These are phyloP conservation scores for Heteromurus nitidus DNA, from an alignment of 2,888 invertebrate species.

Conservation along the genomic window DNA sequence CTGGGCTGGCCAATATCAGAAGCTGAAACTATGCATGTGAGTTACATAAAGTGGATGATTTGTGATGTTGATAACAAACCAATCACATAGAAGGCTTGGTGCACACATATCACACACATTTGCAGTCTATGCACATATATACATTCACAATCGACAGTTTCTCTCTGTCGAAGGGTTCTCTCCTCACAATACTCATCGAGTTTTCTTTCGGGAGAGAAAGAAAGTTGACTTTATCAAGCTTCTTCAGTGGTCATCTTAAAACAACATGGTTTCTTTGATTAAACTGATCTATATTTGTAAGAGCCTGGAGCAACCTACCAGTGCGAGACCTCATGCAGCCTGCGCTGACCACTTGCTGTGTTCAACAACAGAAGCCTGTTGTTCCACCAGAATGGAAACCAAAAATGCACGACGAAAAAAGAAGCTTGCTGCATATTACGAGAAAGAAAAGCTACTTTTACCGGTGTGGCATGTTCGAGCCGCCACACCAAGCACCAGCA, in stretches of 20 bases:
- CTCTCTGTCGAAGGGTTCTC: not conserved
- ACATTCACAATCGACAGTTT: not conserved
- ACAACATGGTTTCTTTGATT: conserved; percentile 27
- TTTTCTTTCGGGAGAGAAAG: conserved; percentile 3
- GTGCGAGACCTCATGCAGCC: conserved; percentile 14
- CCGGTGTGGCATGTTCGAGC: no score
- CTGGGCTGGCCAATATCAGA: conserved; percentile 1
- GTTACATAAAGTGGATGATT: not conserved
- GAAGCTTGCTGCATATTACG: no score
- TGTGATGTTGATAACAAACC: conserved; percentile 9
- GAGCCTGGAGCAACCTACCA: conserved; percentile 9
- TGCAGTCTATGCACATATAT: no score
- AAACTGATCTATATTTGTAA: conserved; percentile 55
- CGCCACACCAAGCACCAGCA: no score
- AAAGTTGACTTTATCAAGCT: conserved; percentile 5
- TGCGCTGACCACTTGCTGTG: conserved; percentile 48
- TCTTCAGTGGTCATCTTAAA: not conserved
- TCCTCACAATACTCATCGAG: no score
- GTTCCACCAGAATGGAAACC: conserved; percentile 33
- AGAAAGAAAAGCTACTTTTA: not conserved
- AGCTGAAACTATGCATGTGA: not conserved
- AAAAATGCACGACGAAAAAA: not conserved
- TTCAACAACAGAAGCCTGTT: conserved; percentile 55
- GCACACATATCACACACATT: no score
- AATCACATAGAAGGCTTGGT: no score